Base-by-base conservation (phyloP, 2,113 vertebrate genomes). In the Epinephelus lanceolatus region DNA sequence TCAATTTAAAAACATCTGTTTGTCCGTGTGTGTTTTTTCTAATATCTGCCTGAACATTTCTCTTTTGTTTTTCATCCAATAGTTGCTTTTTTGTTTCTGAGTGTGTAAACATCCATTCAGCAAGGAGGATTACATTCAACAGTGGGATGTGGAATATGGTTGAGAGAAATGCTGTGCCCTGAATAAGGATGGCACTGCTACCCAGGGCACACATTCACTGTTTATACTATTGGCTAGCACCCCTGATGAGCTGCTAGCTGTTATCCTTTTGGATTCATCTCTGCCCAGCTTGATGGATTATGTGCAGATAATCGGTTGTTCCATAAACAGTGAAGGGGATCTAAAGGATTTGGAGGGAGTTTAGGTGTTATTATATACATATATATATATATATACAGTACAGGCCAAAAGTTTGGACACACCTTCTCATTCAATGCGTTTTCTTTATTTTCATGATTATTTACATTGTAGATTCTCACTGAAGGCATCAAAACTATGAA, bases 101-200 rank as follows among this genome's bases (percentile, higher is more conserved):
- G 37, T 71, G 63, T 78, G 33, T 61, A 75, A 62, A 42, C 56
- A 60, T 6, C 6, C 6, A 17, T 66, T 83, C 19, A 51, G 52
- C 6, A 81, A 55, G 69, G 40, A 30, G 18, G 53, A 70, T 1
- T 18, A 23, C 23, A 70, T 40, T 73, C 0, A 17, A 61, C 56
- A 60, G 62, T 5, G n/a, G 42, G 27, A 62, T 78, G 70, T 70
- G 52, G 47, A 83, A 53, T 78, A 27, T 45, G 42, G 57, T 25
- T 52, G 66, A 86, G 76, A 21, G 23, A 65, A 71, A 78, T 9
- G 45, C 18, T 80, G 71, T 21, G 4, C 1, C 18, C 51, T 87
- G 80, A 88, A 85, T 83, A 83, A 86, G 51, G 72, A 79, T 79
- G 49, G 33, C 63, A 23, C 42, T 42, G 55, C 76, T 67, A 71